phyloP scores from a whole-genome alignment of 1,140 invertebrate genomes.

The Trichogramma pretiosum region DNA sequence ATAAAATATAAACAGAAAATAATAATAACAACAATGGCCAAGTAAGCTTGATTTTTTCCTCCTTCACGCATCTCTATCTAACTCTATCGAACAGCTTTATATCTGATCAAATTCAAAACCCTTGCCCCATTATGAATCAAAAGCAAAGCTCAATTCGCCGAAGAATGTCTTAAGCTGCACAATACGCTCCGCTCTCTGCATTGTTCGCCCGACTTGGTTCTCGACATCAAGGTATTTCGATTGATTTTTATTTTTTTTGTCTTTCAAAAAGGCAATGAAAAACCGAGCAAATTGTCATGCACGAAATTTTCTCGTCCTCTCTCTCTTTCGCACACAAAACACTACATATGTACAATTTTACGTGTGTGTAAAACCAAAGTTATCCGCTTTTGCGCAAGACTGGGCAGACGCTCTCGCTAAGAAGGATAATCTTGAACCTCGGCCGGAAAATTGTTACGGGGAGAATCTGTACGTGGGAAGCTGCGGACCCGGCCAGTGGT shows the following conservation, averaged over 20 bases:
- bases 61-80: background rate
- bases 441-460: conserved; percentile 47
- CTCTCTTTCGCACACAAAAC: background rate
- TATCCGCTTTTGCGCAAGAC: conserved; percentile 47
- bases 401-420: conserved; percentile 56
- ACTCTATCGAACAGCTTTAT: no score
- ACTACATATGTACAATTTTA: no score
- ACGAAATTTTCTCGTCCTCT: background rate
- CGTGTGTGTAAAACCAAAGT: conserved; percentile 26
- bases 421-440: conserved; percentile 47
- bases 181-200: conserved; percentile 57
- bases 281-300: background rate
- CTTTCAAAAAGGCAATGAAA: background rate
- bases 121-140: no score
- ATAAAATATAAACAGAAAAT: no score
- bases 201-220: conserved; percentile 48
- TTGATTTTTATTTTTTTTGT: background rate
- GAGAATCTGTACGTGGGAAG: conserved; percentile 53
- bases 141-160: conserved; percentile 30
- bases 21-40: conserved; percentile 6
- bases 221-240: conserved; percentile 52
- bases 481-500: conserved; percentile 42
- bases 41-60: conserved; percentile 15
- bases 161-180: conserved; percentile 52
- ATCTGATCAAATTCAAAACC: no score